Conservation (phyloP, 2,797 vertebrate species). For the Sebastes taczanowskii region DNA sequence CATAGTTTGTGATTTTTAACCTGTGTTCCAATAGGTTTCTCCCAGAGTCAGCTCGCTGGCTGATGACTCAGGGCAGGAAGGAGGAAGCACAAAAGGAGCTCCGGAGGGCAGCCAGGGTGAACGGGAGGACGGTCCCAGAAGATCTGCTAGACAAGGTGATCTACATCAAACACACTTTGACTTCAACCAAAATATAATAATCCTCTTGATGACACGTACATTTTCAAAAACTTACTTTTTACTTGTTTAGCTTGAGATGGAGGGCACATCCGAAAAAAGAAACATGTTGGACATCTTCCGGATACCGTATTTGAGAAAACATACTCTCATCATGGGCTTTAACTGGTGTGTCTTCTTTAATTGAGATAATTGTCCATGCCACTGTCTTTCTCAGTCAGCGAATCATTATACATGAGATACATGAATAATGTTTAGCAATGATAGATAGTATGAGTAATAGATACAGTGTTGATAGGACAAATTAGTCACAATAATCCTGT, state of each 20-base stretch:
- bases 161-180: neutral
- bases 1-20: neutral
- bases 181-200: neutral
- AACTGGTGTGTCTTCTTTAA: constrained; percentile 77
- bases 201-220: neutral
- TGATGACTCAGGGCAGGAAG: constrained; percentile 76
- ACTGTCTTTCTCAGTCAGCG: neutral
- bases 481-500: neutral
- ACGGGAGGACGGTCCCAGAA: constrained; percentile 70
- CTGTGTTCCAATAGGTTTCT: constrained; percentile 72
- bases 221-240: neutral
- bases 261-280: constrained; percentile 50
- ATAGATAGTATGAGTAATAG: neutral
- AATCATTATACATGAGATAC: neutral
- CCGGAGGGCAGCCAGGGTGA: constrained; percentile 78
- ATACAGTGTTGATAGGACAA: neutral
- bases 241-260: constrained; percentile 62
- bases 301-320: constrained; percentile 74
- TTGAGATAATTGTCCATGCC: neutral
- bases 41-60: constrained; percentile 86
- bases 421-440: neutral
- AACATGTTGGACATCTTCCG: constrained; percentile 79
- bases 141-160: constrained; percentile 71
- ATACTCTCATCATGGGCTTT: constrained; percentile 75
- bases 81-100: constrained; percentile 80